Conservation (phyloP, 2,113 vertebrate species). For the Caranx ignobilis region DNA sequence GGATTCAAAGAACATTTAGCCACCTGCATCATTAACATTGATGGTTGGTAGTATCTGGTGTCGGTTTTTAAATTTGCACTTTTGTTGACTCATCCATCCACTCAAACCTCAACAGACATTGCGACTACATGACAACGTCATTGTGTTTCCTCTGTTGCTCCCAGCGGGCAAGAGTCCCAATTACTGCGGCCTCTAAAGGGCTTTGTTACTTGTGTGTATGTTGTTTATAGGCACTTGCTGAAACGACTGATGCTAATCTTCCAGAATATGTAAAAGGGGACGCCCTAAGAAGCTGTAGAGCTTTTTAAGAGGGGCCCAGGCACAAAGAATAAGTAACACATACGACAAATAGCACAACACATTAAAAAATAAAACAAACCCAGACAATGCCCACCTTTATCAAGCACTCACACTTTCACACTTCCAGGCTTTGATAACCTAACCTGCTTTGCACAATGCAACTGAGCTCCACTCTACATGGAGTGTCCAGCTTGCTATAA, state of each 20-base stretch:
- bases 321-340: too few relatives aligned
- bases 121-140: not conserved
- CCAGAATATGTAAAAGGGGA: too few relatives aligned
- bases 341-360: too few relatives aligned
- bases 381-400: too few relatives aligned
- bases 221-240: not conserved
- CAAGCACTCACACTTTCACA: too few relatives aligned
- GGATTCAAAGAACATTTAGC: not conserved
- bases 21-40: not conserved
- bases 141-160: too few relatives aligned
- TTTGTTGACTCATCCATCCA: not conserved
- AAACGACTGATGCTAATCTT: not conserved
- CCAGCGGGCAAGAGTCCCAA: not conserved
- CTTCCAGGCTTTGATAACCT: not conserved
- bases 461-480: conserved; percentile 21
- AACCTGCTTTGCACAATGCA: conserved; percentile 18
- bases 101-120: not conserved
- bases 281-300: too few relatives aligned
- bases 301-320: too few relatives aligned
- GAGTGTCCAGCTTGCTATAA: conserved; percentile 4
- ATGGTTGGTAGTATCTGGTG: not conserved
- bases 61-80: not conserved
- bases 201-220: not conserved
- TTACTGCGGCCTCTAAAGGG: not conserved
- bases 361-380: too few relatives aligned